These are phyloP conservation scores for Drosophila paranaensis DNA, from an alignment of 2,888 invertebrate genomes.

Conservation along the genomic window DNA sequence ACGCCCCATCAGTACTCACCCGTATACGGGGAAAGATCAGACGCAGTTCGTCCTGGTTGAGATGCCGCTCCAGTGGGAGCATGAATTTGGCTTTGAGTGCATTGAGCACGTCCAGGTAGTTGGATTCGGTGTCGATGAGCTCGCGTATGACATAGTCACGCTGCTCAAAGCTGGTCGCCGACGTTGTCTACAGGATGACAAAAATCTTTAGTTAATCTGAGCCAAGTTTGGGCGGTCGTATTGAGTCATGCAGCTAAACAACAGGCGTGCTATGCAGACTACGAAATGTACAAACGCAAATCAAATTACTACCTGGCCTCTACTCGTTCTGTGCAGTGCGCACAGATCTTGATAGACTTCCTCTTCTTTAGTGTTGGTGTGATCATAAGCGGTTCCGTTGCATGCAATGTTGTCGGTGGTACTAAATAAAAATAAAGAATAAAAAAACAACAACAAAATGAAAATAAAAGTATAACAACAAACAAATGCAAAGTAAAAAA, in stretches of 20 bases:
- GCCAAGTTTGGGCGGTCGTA: constrained; percentile 35
- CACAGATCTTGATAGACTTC: constrained; percentile 98
- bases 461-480: constrained; percentile 20
- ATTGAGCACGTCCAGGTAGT: constrained; percentile 96
- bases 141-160: constrained; percentile 97
- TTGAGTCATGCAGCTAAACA: constrained; percentile 53
- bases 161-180: constrained; percentile 90
- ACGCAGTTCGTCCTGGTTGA: constrained; percentile 91
- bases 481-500: constrained; percentile 4
- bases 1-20: constrained; percentile 85
- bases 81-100: constrained; percentile 93
- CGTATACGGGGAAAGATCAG: constrained; percentile 96
- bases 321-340: constrained; percentile 88
- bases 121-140: constrained; percentile 97
- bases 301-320: constrained; percentile 85
- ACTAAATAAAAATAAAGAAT: constrained; percentile 82
- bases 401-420: constrained; percentile 86
- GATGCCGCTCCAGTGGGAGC: constrained; percentile 89
- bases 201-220: constrained; percentile 28
- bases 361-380: constrained; percentile 89
- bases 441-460: constrained; percentile 17
- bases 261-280: constrained; percentile 20
- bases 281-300: constrained; percentile 23
- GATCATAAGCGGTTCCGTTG: constrained; percentile 84
- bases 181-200: constrained; percentile 80